phyloP scores from a whole-genome alignment of 30 jellyfish, hydroid and myxozoan species.

The Aurelia coerulea region DNA sequence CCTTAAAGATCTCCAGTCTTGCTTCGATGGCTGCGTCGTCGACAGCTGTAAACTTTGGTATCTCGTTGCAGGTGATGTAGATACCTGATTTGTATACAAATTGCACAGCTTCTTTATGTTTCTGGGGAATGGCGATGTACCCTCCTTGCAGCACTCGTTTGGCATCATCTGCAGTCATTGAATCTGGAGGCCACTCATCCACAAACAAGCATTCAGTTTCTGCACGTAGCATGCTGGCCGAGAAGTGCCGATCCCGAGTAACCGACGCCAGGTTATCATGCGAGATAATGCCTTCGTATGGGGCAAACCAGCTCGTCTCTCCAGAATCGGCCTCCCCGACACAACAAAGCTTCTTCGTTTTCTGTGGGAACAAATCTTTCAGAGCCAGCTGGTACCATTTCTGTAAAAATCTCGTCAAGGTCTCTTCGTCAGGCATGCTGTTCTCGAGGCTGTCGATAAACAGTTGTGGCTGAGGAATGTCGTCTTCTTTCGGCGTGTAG shows the following conservation, averaged over 20 bases:
- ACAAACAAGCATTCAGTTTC: conserved; percentile 15
- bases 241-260: conserved; percentile 35
- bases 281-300: too few species aligned
- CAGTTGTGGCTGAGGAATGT: too few species aligned
- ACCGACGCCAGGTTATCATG: too few species aligned
- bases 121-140: neutral
- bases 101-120: neutral
- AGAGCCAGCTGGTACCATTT: too few species aligned
- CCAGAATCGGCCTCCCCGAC: too few species aligned
- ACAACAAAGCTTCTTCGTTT: too few species aligned
- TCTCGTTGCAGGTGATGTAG: neutral
- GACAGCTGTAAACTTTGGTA: neutral
- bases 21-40: neutral
- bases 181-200: conserved; percentile 20
- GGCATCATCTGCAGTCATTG: too few species aligned
- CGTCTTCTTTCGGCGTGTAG: conserved; percentile 4
- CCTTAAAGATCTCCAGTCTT: neutral
- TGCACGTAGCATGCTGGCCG: conserved; percentile 27
- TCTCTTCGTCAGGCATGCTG: too few species aligned
- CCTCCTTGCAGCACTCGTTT: neutral
- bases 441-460: too few species aligned
- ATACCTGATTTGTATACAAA: neutral
- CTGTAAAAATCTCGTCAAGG: too few species aligned
- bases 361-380: too few species aligned
- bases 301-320: too few species aligned